Evolutionary conservation across 2,113 vertebrate genomes (phyloP).

Genomic region (Plecotus auritus): DNA sequence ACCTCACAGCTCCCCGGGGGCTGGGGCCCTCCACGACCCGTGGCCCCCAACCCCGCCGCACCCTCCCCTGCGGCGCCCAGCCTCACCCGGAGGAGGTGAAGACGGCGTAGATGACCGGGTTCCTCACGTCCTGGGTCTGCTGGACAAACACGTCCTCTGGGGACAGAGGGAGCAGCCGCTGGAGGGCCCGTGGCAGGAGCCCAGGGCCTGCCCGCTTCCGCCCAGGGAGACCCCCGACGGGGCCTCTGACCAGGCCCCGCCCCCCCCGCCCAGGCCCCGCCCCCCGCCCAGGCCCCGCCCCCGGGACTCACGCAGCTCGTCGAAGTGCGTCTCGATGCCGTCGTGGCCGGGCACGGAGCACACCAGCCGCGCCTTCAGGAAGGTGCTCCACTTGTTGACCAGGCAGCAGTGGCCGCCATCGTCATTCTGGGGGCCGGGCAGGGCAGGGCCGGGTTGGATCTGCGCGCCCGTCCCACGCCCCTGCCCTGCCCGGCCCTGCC

Average conservation of each 20-base stretch:
- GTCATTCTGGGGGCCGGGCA: constrained; percentile 86
- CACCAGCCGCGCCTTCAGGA: constrained; percentile 96
- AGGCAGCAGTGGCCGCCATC: constrained; percentile 97
- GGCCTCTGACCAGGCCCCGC: background rate
- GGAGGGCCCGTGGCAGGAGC: background rate
- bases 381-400: constrained; percentile 99
- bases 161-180: constrained; percentile 64
- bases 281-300: no score
- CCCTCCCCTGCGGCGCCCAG: background rate
- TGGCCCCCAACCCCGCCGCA: background rate
- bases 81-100: constrained; percentile 96
- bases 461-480: background rate
- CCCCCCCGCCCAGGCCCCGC: background rate
- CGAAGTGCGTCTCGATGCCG: constrained; percentile 96
- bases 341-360: constrained; percentile 94
- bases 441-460: background rate
- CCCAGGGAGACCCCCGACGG: background rate
- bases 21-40: background rate
- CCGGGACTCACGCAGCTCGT: constrained; percentile 93
- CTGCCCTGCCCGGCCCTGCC: background rate
- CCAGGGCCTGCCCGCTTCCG: background rate
- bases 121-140: constrained; percentile 97
- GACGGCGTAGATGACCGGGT: constrained; percentile 96
- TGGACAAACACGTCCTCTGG: constrained; percentile 97
- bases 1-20: background rate